phyloP scores from a whole-genome alignment of 2,797 vertebrate species.

The Miichthys miiuy region DNA sequence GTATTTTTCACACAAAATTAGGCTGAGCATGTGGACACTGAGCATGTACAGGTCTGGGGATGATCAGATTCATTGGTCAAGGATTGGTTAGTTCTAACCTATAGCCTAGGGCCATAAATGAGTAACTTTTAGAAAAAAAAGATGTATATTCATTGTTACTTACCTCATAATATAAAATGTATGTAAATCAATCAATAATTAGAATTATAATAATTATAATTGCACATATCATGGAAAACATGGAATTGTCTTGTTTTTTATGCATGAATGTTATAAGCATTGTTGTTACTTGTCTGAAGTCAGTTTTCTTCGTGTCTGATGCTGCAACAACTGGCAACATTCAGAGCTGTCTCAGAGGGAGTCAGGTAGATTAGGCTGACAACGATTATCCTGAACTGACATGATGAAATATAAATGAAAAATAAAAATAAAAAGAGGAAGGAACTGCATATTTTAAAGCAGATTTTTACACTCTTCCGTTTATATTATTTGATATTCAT shows the following conservation, averaged over 20 bases:
- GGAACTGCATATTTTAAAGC: too few relatives aligned
- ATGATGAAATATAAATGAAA: conserved; percentile 3
- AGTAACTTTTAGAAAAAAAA: background rate
- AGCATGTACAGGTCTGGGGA: background rate
- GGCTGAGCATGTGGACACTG: background rate
- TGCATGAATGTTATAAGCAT: background rate
- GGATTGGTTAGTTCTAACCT: background rate
- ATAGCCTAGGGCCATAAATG: background rate
- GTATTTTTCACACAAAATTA: background rate
- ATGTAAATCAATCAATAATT: background rate
- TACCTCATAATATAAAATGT: background rate
- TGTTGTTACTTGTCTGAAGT: background rate
- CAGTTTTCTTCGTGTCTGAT: background rate
- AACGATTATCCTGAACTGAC: background rate
- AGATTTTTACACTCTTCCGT: background rate
- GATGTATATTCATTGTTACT: background rate
- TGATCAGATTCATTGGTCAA: background rate
- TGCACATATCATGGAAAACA: background rate
- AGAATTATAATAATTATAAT: background rate
- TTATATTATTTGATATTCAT: conserved; percentile 11
- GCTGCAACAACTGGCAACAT: conserved; percentile 1
- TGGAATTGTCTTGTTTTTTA: background rate
- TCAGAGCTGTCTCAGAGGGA: background rate
- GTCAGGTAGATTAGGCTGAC: background rate
- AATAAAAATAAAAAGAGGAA: background rate